These are phyloP conservation scores for Anorthoa munda DNA, from an alignment of 2,888 invertebrate species.

Conservation along the genomic window DNA sequence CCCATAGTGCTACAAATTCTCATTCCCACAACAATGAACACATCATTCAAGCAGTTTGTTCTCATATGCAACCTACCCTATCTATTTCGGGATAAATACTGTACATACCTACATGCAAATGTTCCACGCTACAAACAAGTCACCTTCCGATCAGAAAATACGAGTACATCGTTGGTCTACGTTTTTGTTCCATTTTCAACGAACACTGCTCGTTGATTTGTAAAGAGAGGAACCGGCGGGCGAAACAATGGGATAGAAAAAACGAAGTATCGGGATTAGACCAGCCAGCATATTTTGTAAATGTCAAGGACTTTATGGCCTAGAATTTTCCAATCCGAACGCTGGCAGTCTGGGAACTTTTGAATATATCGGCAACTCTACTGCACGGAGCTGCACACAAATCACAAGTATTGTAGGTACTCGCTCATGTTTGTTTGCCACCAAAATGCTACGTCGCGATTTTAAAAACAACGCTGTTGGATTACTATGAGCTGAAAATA, in stretches of 20 bases:
- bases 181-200: conserved; percentile 45
- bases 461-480: conserved; percentile 55
- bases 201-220: conserved; percentile 50
- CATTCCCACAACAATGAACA: background rate
- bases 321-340: conserved; percentile 79
- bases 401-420: conserved; percentile 73
- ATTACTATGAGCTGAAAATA: conserved; percentile 40
- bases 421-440: conserved; percentile 70
- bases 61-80: background rate
- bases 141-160: conserved; percentile 44
- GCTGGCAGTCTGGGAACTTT: conserved; percentile 77
- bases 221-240: conserved; percentile 48
- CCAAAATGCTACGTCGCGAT: conserved; percentile 64
- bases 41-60: background rate
- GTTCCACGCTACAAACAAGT: conserved; percentile 37
- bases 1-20: background rate
- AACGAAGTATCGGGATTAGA: conserved; percentile 47
- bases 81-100: background rate
- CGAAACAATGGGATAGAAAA: conserved; percentile 50
- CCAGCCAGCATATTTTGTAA: conserved; percentile 68
- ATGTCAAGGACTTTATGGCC: conserved; percentile 78
- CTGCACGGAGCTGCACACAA: conserved; percentile 65
- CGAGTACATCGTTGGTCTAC: conserved; percentile 33
- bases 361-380: conserved; percentile 63
- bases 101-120: conserved; percentile 2